phyloP scores from a whole-genome alignment of 2,113 vertebrate species.

The Oryzias melastigma region DNA sequence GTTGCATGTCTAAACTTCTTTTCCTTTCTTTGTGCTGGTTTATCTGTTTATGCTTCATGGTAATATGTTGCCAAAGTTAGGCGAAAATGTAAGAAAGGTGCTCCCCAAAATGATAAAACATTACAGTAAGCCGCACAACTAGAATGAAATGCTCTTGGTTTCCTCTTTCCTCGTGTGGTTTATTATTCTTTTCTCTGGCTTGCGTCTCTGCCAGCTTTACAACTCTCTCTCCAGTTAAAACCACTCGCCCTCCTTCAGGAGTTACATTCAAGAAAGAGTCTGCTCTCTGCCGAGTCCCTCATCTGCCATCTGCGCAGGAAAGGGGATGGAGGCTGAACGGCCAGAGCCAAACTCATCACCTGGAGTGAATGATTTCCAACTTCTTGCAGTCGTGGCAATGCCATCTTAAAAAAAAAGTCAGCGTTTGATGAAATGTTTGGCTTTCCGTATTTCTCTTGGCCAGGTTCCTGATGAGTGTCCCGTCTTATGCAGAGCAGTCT shows the following conservation, averaged over 20 bases:
- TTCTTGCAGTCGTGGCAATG: conserved; percentile 32
- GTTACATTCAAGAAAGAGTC: conserved; percentile 53
- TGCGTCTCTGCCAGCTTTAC: conserved; percentile 54
- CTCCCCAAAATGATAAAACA: conserved; percentile 50
- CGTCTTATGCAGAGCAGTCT: conserved; percentile 20
- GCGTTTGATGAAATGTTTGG: conserved; percentile 55
- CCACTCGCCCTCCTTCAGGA: conserved; percentile 57
- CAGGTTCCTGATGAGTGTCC: conserved; percentile 39
- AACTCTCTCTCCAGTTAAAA: conserved; percentile 51
- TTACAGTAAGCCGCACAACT: conserved; percentile 37
- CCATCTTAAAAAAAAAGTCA: conserved; percentile 30
- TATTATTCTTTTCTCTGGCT: conserved; percentile 65
- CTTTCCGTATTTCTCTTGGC: conserved; percentile 63
- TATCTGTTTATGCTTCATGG: too few species aligned
- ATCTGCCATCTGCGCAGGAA: conserved; percentile 67
- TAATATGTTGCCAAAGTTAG: not conserved
- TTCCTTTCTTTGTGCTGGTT: too few species aligned
- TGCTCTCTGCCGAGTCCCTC: conserved; percentile 53
- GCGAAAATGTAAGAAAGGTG: conserved; percentile 18
- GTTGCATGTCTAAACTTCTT: too few species aligned
- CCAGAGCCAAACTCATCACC: conserved; percentile 48
- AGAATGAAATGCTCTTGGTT: conserved; percentile 49
- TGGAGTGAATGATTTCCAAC: conserved; percentile 64
- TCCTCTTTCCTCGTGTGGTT: conserved; percentile 62
- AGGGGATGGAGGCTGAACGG: conserved; percentile 42